Evolutionary conservation across 2,888 invertebrate genomes (phyloP), one percentile per base, ranked within the genome.

Genomic region (Epistrophe grossulariae): DNA sequence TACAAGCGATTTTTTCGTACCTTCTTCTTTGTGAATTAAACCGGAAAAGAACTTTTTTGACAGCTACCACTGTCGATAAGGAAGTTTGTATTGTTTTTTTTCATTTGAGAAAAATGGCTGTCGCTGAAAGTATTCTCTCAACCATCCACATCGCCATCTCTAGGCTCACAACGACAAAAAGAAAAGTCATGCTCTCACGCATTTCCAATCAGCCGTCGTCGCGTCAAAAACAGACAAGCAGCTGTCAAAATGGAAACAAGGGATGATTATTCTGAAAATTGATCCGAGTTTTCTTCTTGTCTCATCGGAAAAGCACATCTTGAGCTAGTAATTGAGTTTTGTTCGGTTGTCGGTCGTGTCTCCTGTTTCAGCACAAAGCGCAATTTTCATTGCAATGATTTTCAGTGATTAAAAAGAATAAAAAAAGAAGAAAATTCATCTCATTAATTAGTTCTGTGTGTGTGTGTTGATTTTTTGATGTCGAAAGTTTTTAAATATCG

Each of bases 11-110:
- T 89, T 89, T 84, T 89, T 89, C 91, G 90, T 92, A 92, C 92
- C 92, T 92, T 90, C 90, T 91, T 91, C 90, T 89, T 90, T 90
- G 90, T 90, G 90, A 91, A 92, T 92, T 91, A 92, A 92, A 92
- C 92, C 92, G 92, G 92, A 92, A 92, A 92, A 92, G 92, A 92
- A 92, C 90, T 74, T 89, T 89, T 89, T 89, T 90, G 90, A 90
- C 90, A 90, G 89, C 89, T 89, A 84, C 76, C 87, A 72, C 43
- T 68, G 83, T 79, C 83, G 87, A 83, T 87, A 87, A 83, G n/a
- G 71, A 66, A 79, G 71, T 43, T 55, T 9, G 60, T 40, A 68
- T 6, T 55, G 1, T 9, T 28, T 43, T 40, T 24, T 52, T 9
- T 0, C 8, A 8, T 10, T 11, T 8, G 1, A 8, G n/a, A 62